These are phyloP conservation scores for Austrolebias charrua DNA, from an alignment of 2,797 vertebrate genomes.

Conservation along the genomic window DNA sequence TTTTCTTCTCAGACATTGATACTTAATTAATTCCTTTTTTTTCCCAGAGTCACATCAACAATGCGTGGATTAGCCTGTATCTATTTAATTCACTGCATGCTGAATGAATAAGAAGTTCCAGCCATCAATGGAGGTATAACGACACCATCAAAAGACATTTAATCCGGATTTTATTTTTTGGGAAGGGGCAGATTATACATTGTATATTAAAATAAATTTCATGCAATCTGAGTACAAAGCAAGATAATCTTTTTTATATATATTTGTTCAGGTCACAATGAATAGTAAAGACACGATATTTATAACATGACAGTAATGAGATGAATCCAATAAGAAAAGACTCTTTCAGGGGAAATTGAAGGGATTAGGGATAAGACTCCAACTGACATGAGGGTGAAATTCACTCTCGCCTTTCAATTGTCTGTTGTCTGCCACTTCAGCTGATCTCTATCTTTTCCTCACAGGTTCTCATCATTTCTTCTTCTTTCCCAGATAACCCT, in stretches of 20 bases:
- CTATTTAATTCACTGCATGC: constrained; percentile 58
- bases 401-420: constrained; percentile 12
- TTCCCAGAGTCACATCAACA: constrained; percentile 75
- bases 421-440: constrained; percentile 28
- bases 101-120: constrained; percentile 39
- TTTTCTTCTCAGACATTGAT: constrained; percentile 78
- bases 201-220: constrained; percentile 44
- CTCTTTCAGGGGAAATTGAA: constrained; percentile 42
- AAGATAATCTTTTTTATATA: background rate
- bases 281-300: constrained; percentile 27
- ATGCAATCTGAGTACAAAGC: constrained; percentile 13
- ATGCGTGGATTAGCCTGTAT: constrained; percentile 74
- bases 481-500: constrained; percentile 67
- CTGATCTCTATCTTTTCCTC: constrained; percentile 28
- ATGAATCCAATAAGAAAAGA: constrained; percentile 44
- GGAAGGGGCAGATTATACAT: constrained; percentile 15
- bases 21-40: constrained; percentile 80
- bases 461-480: constrained; percentile 21
- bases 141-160: constrained; percentile 49
- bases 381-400: constrained; percentile 49
- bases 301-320: constrained; percentile 24
- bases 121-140: constrained; percentile 55
- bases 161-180: constrained; percentile 31
- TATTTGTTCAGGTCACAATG: constrained; percentile 25
- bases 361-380: constrained; percentile 78